Base-by-base conservation (phyloP, 2,797 vertebrate genomes). In the Odontamblyopus rebecca region DNA sequence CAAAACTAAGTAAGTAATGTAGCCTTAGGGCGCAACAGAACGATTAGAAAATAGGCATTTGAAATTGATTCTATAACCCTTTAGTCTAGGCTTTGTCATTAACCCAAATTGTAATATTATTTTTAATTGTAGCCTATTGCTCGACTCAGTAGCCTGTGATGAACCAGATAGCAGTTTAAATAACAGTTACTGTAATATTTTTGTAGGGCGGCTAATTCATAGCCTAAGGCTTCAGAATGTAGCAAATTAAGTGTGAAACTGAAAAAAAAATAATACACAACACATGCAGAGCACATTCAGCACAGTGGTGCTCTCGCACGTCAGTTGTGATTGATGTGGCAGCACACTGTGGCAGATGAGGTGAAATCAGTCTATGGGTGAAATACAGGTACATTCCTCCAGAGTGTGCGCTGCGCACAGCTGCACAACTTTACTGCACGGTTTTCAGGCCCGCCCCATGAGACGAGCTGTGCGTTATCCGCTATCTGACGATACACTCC, bases 371-470 rank as follows among this genome's bases (percentile, higher is more conserved):
- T 38, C 1, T 38, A 2, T 38, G 8, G 15, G 13, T 41, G 6
- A 50, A 63, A 60, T 68, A 9, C 67, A 68, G 67, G 56, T 69
- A 59, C 13, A 16, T 1, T 27, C 68, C 35, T 1, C 2, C 50
- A 30, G 62, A 30, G 56, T 26, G 62, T 12, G 32, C 68, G 61
- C 56, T 38, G 57, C 5, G 19, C 68, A 63, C 51, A 67, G 53
- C 26, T 70, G 63, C 53, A 32, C 48, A 1, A 5, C 48, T 60
- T 26, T 3, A 66, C 27, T 35, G 12, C 73, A 9, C 65, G 61
- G 12, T 60, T 57, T 66, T 48, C 13, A 70, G 88, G 78, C 77
- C 86, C 89, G 86, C 87, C 90, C 89, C 64, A 4, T 15, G 70
- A 71, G 30, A 48, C 60, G 29, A n/a, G 23, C n/a, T 56, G 6